Conservation (phyloP, 2,888 invertebrate genomes). For the Hanleya hanleyi region DNA sequence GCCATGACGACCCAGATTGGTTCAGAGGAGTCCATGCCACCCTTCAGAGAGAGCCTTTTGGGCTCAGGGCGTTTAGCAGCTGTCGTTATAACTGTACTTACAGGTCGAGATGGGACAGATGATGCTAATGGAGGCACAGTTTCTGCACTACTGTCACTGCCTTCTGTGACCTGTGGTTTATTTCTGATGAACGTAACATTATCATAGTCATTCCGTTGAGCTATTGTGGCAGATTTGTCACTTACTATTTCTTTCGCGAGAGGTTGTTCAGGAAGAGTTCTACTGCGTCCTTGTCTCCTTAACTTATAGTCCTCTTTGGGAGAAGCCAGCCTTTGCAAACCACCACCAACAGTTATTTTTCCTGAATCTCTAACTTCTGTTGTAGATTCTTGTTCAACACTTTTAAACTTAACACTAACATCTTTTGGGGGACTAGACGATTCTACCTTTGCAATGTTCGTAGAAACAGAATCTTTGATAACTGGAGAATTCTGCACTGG, state of each 20-base stretch:
- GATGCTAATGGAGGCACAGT: neutral
- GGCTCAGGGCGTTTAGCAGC: slow-evolving; percentile 3
- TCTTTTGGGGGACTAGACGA: no score
- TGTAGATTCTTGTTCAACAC: no score
- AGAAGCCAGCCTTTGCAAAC: slow-evolving; percentile 40
- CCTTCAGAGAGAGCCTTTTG: slow-evolving; percentile 4
- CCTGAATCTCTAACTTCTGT: no score
- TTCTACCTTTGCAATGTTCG: no score
- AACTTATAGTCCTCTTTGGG: slow-evolving; percentile 58
- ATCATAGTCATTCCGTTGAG: slow-evolving; percentile 34
- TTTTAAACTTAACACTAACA: no score
- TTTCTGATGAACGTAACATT: slow-evolving; percentile 29
- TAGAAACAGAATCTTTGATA: no score
- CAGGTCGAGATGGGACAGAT: neutral
- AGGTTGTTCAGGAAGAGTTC: slow-evolving; percentile 57
- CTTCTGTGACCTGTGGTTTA: slow-evolving; percentile 22
- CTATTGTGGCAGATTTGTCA: neutral
- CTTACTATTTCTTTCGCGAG: slow-evolving; percentile 27
- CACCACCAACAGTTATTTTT: no score
- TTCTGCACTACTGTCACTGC: slow-evolving; percentile 11
- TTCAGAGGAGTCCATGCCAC: slow-evolving; percentile 21
- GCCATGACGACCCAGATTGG: slow-evolving; percentile 44
- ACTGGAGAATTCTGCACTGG: no score
- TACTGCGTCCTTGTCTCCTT: slow-evolving; percentile 53
- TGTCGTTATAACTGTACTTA: neutral